Evolutionary conservation across 2,113 vertebrate genomes (phyloP), one percentile per base, ranked within the genome.

Genomic region (Opisthocomus hoazin): DNA sequence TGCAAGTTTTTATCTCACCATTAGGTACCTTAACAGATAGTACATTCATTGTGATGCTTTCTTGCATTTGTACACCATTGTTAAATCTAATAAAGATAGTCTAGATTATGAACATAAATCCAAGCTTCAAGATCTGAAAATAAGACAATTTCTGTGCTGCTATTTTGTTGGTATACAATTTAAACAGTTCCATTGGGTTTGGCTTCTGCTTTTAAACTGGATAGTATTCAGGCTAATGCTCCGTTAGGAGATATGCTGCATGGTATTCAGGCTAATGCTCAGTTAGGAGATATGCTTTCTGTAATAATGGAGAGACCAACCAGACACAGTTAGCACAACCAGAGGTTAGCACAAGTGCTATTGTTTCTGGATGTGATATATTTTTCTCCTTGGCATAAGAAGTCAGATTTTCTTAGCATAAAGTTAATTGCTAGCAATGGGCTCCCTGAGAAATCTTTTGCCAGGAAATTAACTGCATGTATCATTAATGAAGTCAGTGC

Each of bases 391-490:
- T 75, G 60, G 26, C 56, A 70, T 54, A 66, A 74, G 48, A 37
- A 56, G 54, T 56, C 54, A 56, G 54, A 78, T 71, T 90, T 90
- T 63, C 81, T 92, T 81, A 78, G n/a, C 26, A 54, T 50, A 84
- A 86, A 81, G 29, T 48, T 84, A 86, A 74, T 76, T 80, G 29
- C 32, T 83, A 10, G 1, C 54, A 93, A 70, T 58, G 51, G 29
- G 11, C 78, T 92, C 30, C 71, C 68, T 90, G 37, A 58, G 80
- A 87, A 93, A 63, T 39, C 3, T 73, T 93, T 83, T 91, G 68
- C 76, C 83, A 95, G 84, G 56, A 93, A 96, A 93, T 93, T 86
- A 84, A 84, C 76, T 74, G 64, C 46, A 87, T 77, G 45, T 86
- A 58, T 77, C 91, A 63, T 84, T 93, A 93, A 92, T 94, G 83